Percentiles rank a stretch among this genome's conserved stretches.
Conservation (phyloP, 2,113 vertebrate species). For the Saccopteryx bilineata region DNA sequence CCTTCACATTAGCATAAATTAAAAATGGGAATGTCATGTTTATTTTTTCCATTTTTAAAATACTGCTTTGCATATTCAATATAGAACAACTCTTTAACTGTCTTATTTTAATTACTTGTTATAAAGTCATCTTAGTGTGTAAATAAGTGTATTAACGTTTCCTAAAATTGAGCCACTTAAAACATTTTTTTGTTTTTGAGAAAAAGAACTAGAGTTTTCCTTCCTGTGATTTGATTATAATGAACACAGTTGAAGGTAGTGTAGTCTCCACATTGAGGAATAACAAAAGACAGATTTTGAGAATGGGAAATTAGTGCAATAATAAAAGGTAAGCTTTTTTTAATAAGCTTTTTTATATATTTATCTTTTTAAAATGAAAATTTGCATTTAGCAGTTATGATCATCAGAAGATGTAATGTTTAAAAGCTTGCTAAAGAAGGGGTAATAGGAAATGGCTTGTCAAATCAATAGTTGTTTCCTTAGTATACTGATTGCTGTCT, state of each 20-base stretch:
- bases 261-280: background rate
- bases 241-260: background rate
- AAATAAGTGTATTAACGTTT: background rate
- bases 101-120: background rate
- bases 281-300: conserved; percentile 17
- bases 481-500: background rate
- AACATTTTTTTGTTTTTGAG: conserved; percentile 17
- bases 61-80: conserved; percentile 5
- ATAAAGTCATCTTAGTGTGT: background rate
- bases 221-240: background rate
- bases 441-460: background rate
- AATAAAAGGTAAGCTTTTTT: conserved; percentile 38
- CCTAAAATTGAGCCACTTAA: background rate
- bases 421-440: conserved; percentile 22
- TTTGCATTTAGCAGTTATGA: background rate
- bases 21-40: conserved; percentile 10
- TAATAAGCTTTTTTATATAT: background rate
- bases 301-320: background rate
- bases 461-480: conserved; percentile 31
- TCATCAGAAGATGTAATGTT: background rate
- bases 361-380: conserved; percentile 43
- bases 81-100: background rate
- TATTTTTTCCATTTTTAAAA: background rate
- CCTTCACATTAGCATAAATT: background rate
- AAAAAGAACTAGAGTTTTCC: background rate